phyloP scores from a whole-genome alignment of 30 jellyfish, hydroid and myxozoan species.

The Turritopsis dohrnii region DNA sequence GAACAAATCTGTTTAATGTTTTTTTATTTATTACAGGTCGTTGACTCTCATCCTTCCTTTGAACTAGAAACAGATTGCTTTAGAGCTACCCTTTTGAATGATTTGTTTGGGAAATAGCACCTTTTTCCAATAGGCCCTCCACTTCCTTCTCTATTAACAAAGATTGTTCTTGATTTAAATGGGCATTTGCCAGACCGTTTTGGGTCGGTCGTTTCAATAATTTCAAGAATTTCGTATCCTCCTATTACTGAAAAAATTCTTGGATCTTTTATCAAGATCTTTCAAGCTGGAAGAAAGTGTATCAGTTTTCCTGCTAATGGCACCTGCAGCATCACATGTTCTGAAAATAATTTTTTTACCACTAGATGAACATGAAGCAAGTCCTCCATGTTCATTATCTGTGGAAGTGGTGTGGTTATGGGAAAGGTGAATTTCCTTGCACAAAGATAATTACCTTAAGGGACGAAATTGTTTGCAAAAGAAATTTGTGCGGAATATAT shows the following conservation, averaged over 20 bases:
- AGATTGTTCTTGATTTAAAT: background rate
- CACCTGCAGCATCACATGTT: background rate
- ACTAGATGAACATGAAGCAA: background rate
- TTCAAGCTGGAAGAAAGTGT: background rate
- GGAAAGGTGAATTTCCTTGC: background rate
- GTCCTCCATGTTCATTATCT: background rate
- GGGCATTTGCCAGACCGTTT: background rate
- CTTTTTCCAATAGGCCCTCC: background rate
- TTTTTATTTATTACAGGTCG: background rate
- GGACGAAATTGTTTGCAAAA: too few species aligned
- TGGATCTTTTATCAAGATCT: background rate
- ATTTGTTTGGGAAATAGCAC: background rate
- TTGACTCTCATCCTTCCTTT: slow-evolving; percentile 1
- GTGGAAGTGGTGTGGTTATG: background rate
- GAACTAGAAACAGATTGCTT: background rate
- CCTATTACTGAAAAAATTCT: background rate
- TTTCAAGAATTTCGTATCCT: background rate
- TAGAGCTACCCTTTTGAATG: background rate
- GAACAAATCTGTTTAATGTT: slow-evolving; percentile 1
- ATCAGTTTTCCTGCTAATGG: slow-evolving; percentile 1
- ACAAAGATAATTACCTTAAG: background rate
- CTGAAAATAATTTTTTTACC: background rate
- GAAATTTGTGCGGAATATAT: too few species aligned
- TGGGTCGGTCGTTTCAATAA: background rate
- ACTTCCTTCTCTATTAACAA: background rate